A percentile compares a stretch with the other conserved stretches of the same genome.
Conservation (phyloP, 1,140 invertebrate genomes). For the Proctacanthus coquilletti region DNA sequence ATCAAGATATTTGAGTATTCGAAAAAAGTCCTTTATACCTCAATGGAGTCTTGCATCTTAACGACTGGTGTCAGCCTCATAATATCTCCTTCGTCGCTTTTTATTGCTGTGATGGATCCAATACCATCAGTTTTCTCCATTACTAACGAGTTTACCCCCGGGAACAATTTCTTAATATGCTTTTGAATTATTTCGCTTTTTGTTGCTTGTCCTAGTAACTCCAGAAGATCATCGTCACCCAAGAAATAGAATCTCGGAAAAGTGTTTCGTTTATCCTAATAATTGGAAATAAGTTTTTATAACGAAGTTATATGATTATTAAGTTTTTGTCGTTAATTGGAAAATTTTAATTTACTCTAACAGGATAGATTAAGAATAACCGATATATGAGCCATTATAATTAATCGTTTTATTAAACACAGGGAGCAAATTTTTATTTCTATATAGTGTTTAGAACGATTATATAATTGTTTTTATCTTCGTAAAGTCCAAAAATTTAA, state of each 20-base stretch:
- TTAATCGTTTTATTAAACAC: too few species aligned
- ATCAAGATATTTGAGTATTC: too few species aligned
- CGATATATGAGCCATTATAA: too few species aligned
- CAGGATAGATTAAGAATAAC: neutral
- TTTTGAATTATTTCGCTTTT: constrained; percentile 77
- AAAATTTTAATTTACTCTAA: too few species aligned
- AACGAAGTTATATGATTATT: neutral
- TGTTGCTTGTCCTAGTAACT: constrained; percentile 79
- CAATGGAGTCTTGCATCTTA: constrained; percentile 62
- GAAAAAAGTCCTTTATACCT: too few species aligned
- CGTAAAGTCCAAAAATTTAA: too few species aligned
- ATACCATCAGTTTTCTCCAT: constrained; percentile 38
- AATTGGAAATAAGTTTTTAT: neutral
- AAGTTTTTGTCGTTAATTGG: too few species aligned
- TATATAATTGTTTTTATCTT: too few species aligned
- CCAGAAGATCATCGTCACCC: constrained; percentile 90
- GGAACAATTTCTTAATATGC: constrained; percentile 90
- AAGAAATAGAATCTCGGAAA: constrained; percentile 96
- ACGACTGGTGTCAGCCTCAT: constrained; percentile 62
- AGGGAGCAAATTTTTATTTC: too few species aligned
- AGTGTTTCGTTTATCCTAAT: constrained; percentile 76
- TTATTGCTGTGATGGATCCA: constrained; percentile 51
- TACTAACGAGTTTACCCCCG: constrained; percentile 65
- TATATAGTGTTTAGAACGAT: too few species aligned
- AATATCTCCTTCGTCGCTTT: constrained; percentile 70